These are phyloP conservation scores for Amphipyra berbera DNA, from an alignment of 2,888 invertebrate genomes.

Conservation along the genomic window DNA sequence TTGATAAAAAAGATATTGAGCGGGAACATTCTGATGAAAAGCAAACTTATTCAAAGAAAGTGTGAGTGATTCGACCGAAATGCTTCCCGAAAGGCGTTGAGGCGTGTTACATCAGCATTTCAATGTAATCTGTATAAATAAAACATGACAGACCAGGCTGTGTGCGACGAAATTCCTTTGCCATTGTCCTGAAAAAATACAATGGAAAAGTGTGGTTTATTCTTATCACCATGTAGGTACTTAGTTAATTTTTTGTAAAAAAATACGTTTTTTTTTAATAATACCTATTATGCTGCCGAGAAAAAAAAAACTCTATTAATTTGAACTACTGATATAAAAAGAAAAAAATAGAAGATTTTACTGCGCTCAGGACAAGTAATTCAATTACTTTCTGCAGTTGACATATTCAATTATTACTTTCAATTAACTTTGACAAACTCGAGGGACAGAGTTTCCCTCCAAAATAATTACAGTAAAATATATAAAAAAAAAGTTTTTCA, in stretches of 20 bases:
- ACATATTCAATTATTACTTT: conserved; percentile 38
- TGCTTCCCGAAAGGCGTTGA: conserved; percentile 29
- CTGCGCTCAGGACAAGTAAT: neutral
- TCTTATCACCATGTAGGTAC: conserved; percentile 2
- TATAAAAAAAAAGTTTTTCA: neutral
- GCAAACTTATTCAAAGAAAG: conserved; percentile 40
- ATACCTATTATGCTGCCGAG: too few relatives aligned
- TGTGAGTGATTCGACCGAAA: conserved; percentile 47
- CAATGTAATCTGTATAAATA: conserved; percentile 53
- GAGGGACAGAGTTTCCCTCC: neutral
- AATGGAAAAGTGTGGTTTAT: conserved; percentile 12
- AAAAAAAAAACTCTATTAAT: too few relatives aligned
- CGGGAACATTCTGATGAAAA: conserved; percentile 18
- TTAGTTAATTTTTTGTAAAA: too few relatives aligned
- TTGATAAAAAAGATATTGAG: neutral
- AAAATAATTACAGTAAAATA: conserved; percentile 20
- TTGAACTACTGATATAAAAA: too few relatives aligned
- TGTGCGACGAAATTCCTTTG: conserved; percentile 27
- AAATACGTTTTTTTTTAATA: too few relatives aligned
- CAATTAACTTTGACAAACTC: conserved; percentile 27
- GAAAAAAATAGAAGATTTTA: too few relatives aligned
- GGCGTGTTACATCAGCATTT: conserved; percentile 44
- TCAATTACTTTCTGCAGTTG: conserved; percentile 27
- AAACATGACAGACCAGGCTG: conserved; percentile 44
- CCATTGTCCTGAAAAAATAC: conserved; percentile 36